A percentile compares a stretch with the other conserved stretches of the same genome.
These are phyloP conservation scores for Carposina sasakii DNA, from an alignment of 1,140 invertebrate species.

Conservation along the genomic window DNA sequence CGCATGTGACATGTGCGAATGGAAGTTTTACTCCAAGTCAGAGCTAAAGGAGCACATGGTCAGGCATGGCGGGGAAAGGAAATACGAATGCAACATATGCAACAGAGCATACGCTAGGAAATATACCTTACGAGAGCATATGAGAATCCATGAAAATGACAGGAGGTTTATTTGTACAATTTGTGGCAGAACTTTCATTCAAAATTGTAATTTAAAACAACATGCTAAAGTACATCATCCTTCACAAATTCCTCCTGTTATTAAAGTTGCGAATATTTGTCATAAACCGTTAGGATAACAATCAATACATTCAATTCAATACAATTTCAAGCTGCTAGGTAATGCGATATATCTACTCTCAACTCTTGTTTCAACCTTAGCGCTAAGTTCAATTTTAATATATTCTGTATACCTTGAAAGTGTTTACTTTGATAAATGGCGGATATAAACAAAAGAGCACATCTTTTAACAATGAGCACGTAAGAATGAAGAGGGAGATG, in stretches of 20 bases:
- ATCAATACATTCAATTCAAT: too few species aligned
- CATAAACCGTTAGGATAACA: too few species aligned
- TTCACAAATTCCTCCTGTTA: background rate
- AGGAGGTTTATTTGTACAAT: conserved; percentile 68
- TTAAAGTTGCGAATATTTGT: too few species aligned
- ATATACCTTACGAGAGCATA: conserved; percentile 80
- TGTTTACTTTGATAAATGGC: too few species aligned
- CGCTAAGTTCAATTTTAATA: too few species aligned
- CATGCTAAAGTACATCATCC: conserved; percentile 60
- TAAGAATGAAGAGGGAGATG: too few species aligned
- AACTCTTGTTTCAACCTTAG: too few species aligned
- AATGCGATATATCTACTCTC: too few species aligned
- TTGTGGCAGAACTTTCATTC: conserved; percentile 69
- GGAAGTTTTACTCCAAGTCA: conserved; percentile 75
- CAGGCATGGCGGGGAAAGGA: conserved; percentile 77
- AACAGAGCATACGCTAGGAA: conserved; percentile 77
- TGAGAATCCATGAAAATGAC: conserved; percentile 77
- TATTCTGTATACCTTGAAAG: too few species aligned
- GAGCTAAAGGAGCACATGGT: conserved; percentile 78
- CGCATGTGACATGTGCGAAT: conserved; percentile 75
- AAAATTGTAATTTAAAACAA: conserved; percentile 62
- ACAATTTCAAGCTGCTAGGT: too few species aligned
- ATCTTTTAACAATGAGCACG: too few species aligned
- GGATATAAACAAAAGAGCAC: too few species aligned
- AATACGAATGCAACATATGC: conserved; percentile 75